These are phyloP conservation scores for Xenopus laevis DNA, from an alignment of 2,113 vertebrate species.

Conservation along the genomic window DNA sequence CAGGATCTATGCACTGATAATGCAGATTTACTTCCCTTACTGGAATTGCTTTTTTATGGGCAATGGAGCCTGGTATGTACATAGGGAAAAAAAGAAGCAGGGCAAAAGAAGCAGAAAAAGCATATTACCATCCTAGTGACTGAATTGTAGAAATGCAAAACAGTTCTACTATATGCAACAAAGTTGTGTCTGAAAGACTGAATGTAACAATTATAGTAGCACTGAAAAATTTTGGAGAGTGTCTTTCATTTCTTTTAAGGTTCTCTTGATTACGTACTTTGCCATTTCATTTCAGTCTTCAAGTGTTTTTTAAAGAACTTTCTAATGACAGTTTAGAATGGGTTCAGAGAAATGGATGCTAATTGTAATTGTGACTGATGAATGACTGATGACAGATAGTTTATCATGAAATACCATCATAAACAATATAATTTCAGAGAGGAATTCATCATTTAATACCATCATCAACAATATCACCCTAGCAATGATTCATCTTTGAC, in stretches of 20 bases:
- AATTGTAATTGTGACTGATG: constrained; percentile 60
- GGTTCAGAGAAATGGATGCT: constrained; percentile 61
- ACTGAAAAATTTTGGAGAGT: background rate
- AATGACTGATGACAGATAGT: constrained; percentile 58
- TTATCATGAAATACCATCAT: constrained; percentile 50
- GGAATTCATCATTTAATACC: constrained; percentile 47
- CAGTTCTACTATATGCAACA: too few relatives aligned
- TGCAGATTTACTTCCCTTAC: too few relatives aligned
- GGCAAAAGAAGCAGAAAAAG: too few relatives aligned
- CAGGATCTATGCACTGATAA: too few relatives aligned
- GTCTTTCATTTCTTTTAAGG: constrained; percentile 10
- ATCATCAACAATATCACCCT: constrained; percentile 51
- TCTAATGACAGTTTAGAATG: constrained; percentile 47
- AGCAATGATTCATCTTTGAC: constrained; percentile 37
- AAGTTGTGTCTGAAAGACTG: background rate
- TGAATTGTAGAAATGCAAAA: too few relatives aligned
- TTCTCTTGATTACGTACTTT: constrained; percentile 50
- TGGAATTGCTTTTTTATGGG: too few relatives aligned
- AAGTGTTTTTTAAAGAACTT: constrained; percentile 50
- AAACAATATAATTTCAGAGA: constrained; percentile 48
- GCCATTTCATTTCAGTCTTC: constrained; percentile 50
- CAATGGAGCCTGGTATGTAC: too few relatives aligned
- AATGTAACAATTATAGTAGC: background rate
- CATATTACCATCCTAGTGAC: too few relatives aligned
- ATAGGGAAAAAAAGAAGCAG: too few relatives aligned